Conservation (phyloP, 2,888 invertebrate species). For the Calliphora vomitoria region DNA sequence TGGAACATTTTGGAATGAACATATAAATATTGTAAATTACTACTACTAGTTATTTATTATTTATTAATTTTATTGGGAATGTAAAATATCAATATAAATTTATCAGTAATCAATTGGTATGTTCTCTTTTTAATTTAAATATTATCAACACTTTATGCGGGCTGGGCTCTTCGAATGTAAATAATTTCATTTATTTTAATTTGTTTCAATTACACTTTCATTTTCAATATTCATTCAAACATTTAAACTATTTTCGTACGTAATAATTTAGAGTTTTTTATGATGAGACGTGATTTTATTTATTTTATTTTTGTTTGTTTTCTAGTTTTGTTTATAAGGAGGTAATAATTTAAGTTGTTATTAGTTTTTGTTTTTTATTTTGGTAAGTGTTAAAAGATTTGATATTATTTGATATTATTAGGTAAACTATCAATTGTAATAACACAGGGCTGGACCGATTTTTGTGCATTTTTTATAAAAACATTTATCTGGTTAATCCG, state of each 20-base stretch:
- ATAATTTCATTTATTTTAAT: neutral
- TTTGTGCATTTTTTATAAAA: too few species aligned
- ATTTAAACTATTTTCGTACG: neutral
- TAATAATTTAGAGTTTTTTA: neutral
- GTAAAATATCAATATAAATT: neutral
- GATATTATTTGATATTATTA: neutral
- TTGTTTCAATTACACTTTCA: constrained; percentile 14
- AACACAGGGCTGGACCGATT: too few species aligned
- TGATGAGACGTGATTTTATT: neutral
- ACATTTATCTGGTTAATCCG: too few species aligned
- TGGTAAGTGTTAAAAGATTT: neutral
- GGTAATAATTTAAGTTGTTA: neutral
- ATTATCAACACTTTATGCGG: neutral
- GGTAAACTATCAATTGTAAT: too few species aligned
- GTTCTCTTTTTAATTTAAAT: neutral
- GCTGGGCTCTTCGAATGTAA: neutral
- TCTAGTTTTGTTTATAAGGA: neutral
- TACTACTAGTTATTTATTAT: neutral
- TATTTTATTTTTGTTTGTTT: neutral
- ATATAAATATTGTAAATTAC: neutral
- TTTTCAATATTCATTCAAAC: neutral
- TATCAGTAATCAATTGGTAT: neutral
- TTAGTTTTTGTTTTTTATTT: neutral
- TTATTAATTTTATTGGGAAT: neutral
- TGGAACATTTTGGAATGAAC: neutral